Evolutionary conservation across 2,113 vertebrate genomes (phyloP).

Genomic region (Phrynosoma platyrhinos): DNA sequence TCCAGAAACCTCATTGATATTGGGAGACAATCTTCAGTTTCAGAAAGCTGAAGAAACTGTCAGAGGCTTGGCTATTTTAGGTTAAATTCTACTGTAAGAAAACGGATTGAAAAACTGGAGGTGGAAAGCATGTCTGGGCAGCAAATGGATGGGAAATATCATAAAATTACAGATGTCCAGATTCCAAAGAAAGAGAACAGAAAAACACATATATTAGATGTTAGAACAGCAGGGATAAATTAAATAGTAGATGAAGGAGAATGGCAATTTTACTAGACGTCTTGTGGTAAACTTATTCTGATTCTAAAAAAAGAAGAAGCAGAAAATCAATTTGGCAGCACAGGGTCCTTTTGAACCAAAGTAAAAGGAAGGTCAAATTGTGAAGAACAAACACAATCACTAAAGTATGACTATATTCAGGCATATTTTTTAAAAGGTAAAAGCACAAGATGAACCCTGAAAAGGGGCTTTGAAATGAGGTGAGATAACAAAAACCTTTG

Average conservation of each 20-base stretch:
- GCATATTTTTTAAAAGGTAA: background rate
- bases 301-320: background rate
- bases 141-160: background rate
- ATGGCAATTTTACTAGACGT: background rate
- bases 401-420: background rate
- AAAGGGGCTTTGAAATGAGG: background rate
- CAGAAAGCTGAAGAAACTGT: background rate
- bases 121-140: background rate
- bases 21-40: background rate
- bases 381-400: background rate
- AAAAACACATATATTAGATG: background rate
- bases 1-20: background rate
- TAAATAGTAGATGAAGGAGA: background rate
- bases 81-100: background rate
- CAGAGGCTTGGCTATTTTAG: background rate
- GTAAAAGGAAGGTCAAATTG: background rate
- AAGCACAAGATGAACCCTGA: background rate
- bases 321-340: background rate
- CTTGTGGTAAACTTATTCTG: background rate
- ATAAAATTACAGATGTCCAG: background rate
- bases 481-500: background rate
- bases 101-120: background rate
- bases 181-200: background rate
- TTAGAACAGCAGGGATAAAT: background rate
- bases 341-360: background rate